Evolutionary conservation across 2,113 vertebrate species (phyloP).

Genomic region (Scartelaos histophorus): DNA sequence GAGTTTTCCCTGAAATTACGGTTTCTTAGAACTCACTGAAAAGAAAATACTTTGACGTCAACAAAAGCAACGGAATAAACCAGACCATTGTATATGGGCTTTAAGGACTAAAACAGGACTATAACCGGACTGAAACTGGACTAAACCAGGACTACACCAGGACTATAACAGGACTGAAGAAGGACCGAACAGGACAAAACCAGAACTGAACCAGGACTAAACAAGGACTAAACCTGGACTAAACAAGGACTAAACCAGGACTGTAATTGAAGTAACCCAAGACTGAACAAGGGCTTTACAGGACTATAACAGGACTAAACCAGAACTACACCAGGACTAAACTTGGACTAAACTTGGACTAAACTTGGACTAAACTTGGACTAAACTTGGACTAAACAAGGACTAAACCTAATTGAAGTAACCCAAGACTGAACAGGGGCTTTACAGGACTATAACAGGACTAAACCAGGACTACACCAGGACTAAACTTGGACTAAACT

Average conservation of each 20-base stretch:
- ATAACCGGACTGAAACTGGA: background rate
- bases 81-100: background rate
- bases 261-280: too few species aligned
- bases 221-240: too few species aligned
- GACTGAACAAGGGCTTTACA: too few species aligned
- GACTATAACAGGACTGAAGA: background rate
- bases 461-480: background rate
- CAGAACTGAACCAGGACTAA: too few species aligned
- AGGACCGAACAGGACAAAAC: too few species aligned
- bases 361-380: too few species aligned
- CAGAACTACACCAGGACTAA: background rate
- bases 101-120: background rate
- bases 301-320: background rate
- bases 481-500: background rate
- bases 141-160: background rate
- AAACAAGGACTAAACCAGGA: too few species aligned
- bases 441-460: too few species aligned
- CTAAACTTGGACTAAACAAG: too few species aligned
- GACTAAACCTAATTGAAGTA: too few species aligned
- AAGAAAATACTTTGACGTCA: background rate
- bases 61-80: background rate
- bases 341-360: too few species aligned
- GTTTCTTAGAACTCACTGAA: background rate
- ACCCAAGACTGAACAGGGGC: too few species aligned
- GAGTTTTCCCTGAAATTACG: background rate